Evolutionary conservation across 2,113 vertebrate species (phyloP).

Genomic region (Ictalurus punctatus): DNA sequence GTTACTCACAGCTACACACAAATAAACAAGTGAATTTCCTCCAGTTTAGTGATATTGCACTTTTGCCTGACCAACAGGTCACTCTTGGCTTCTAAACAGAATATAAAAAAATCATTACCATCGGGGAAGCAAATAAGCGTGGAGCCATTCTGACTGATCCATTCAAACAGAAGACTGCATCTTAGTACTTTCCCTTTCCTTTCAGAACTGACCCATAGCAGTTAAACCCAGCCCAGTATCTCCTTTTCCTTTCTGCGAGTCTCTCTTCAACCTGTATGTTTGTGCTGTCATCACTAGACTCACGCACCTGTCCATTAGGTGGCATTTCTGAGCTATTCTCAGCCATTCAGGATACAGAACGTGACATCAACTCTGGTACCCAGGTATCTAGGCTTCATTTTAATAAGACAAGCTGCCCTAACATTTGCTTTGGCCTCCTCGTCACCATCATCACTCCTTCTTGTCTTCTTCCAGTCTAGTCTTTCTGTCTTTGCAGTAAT

Average conservation of each 20-base stretch:
- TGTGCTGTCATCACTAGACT: constrained; percentile 1
- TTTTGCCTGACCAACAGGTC: constrained; percentile 22
- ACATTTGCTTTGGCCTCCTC: constrained; percentile 8
- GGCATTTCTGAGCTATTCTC: constrained; percentile 43
- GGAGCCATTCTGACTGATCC: not conserved
- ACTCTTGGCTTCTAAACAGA: constrained; percentile 24
- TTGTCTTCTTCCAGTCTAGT: constrained; percentile 48
- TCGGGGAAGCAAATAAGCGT: not conserved
- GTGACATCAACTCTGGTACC: constrained; percentile 20
- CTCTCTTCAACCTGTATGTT: not conserved
- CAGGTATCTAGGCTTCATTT: constrained; percentile 15
- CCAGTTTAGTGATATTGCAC: not conserved
- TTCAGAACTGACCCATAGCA: not conserved
- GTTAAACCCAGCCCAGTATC: not conserved
- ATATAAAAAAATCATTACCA: constrained; percentile 44
- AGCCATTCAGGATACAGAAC: not conserved
- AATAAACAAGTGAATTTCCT: not conserved
- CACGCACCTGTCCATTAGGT: constrained; percentile 3
- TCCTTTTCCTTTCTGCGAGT: not conserved
- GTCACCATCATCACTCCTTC: not conserved
- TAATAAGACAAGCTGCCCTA: constrained; percentile 27
- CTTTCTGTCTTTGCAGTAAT: constrained; percentile 56
- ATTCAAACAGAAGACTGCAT: not conserved
- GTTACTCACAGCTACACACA: not conserved
- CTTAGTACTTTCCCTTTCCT: not conserved